These are phyloP conservation scores for Drosophila lini DNA, from an alignment of 1,140 invertebrate species.

Conservation along the genomic window DNA sequence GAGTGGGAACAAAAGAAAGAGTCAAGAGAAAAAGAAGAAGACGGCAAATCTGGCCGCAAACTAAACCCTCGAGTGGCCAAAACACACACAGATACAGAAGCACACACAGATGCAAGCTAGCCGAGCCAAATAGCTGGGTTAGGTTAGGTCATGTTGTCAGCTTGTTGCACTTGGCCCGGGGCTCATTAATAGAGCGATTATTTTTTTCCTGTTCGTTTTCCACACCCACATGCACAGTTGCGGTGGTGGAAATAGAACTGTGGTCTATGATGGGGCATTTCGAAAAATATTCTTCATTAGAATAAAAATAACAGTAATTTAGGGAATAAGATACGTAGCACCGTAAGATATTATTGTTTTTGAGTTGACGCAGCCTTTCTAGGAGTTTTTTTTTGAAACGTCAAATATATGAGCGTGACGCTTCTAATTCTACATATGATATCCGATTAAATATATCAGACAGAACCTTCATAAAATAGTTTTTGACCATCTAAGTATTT, in stretches of 20 bases:
- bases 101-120: constrained; percentile 12
- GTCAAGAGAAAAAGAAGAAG: constrained; percentile 1
- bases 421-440: background rate
- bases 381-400: background rate
- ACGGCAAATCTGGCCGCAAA: constrained; percentile 29
- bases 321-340: background rate
- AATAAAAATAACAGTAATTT: background rate
- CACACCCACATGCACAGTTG: constrained; percentile 27
- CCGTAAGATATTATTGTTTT: background rate
- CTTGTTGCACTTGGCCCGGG: constrained; percentile 82
- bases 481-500: too few species aligned
- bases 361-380: too few species aligned
- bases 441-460: too few species aligned
- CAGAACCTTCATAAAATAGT: background rate
- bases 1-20: constrained; percentile 22
- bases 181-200: constrained; percentile 82
- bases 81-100: constrained; percentile 7
- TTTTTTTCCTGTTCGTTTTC: constrained; percentile 53
- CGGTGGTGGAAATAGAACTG: background rate
- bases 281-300: too few species aligned
- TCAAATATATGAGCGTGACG: background rate
- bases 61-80: constrained; percentile 33
- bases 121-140: constrained; percentile 48
- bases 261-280: too few species aligned
- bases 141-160: constrained; percentile 76